Evolutionary conservation across 2,888 invertebrate species (phyloP), one percentile per base, ranked within the genome.

Genomic region (Lycocerus yunnanus): DNA sequence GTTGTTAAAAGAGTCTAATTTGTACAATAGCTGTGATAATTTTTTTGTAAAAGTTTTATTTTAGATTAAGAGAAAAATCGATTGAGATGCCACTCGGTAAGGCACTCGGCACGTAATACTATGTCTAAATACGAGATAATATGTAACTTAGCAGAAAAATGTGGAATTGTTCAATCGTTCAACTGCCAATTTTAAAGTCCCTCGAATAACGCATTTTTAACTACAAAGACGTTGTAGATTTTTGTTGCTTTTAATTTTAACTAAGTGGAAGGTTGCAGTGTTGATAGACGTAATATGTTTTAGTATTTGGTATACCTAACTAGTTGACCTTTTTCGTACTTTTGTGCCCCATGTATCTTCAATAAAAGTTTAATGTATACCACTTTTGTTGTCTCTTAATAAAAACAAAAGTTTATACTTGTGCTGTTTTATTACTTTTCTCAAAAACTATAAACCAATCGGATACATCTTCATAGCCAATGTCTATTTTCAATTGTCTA

Each of bases 21-120:
- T 43, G 43, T 43, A 68, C 72, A 68, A 69, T 75, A 75, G 75
- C 75, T 72, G 75, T 75, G 75, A 75, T 75, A 75, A 67, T 72
- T 75, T 75, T 65, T 18, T 14, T 24, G 58, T 18, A n/a, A 63
- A 16, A 63, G 10, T n/a, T 63, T 63, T 13, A 16, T 63, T 63
- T 63, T 63, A 63, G 16, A 63, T 20, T n/a, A 63, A 63, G 61
- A 16, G 9, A 63, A 16, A 16, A 18, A 14, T 20, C 13, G 61
- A 63, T 63, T 63, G 61, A 18, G 43, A n/a, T 43, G 43, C 43
- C 43, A 43, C 0, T 43, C 43, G 43, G 43, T 43, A 43, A 63
- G 13, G 61, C 16, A 15, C 61, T 18, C 61, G 10, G 16, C 13
- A 63, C 16, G 2, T 18, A 13, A 18, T 16, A 63, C 61, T 18